A percentile compares a stretch with the other conserved stretches of the same genome.
phyloP scores from a whole-genome alignment of 2,113 vertebrate species.

The Rhodinocichla rosea region DNA sequence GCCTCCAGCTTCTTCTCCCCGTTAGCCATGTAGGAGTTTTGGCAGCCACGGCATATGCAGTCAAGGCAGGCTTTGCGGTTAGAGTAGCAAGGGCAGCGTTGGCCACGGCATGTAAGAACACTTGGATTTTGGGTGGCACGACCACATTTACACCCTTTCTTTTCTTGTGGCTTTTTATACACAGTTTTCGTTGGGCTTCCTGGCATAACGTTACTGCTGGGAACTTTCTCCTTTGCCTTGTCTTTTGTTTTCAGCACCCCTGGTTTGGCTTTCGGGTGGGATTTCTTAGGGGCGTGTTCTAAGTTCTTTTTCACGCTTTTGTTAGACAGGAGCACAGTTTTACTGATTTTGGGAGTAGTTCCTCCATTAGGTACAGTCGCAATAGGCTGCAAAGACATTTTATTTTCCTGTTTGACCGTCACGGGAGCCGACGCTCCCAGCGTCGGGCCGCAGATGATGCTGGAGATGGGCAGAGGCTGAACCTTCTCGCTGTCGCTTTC shows the following conservation, averaged over 20 bases:
- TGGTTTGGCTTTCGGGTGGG: constrained; percentile 88
- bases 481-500: constrained; percentile 96
- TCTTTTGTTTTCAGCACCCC: constrained; percentile 89
- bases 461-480: constrained; percentile 90
- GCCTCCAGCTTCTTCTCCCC: constrained; percentile 99
- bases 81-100: constrained; percentile 96
- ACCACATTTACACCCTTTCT: constrained; percentile 98
- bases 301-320: constrained; percentile 90
- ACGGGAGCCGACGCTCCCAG: constrained; percentile 80
- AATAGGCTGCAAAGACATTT: constrained; percentile 81
- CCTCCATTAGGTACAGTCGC: constrained; percentile 86
- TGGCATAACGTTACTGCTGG: constrained; percentile 85
- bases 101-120: constrained; percentile 98
- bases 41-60: constrained; percentile 98
- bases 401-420: constrained; percentile 81
- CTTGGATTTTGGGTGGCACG: constrained; percentile 98
- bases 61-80: constrained; percentile 98
- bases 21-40: constrained; percentile 99
- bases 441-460: constrained; percentile 88
- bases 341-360: constrained; percentile 85
- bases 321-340: constrained; percentile 83
- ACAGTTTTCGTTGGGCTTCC: constrained; percentile 88
- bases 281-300: constrained; percentile 90
- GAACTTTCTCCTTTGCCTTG: constrained; percentile 86
- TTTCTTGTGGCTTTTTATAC: constrained; percentile 96